These are phyloP conservation scores for Myotis lucifugus DNA, from an alignment of 2,113 vertebrate genomes.

Conservation along the genomic window DNA sequence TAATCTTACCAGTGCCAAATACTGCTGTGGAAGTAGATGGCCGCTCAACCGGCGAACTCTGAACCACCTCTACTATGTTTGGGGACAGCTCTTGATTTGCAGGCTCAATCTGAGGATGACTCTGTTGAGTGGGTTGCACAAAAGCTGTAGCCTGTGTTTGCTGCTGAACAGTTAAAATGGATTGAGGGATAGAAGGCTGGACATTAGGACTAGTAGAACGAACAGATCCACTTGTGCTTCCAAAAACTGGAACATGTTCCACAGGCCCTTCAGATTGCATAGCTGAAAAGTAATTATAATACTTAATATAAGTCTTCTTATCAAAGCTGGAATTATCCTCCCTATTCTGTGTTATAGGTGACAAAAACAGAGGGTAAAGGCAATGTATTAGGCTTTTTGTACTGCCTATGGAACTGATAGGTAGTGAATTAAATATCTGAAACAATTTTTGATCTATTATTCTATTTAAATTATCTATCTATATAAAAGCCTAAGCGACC, in stretches of 20 bases:
- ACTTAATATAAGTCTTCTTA: not conserved
- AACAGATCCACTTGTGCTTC: constrained; percentile 96
- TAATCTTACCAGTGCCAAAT: constrained; percentile 91
- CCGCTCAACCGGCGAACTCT: constrained; percentile 93
- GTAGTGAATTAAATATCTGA: not conserved
- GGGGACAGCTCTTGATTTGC: constrained; percentile 90
- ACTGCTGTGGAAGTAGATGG: constrained; percentile 94
- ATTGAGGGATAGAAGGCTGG: constrained; percentile 91
- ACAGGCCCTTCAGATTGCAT: constrained; percentile 94
- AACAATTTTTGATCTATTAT: not conserved
- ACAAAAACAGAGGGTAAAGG: not conserved
- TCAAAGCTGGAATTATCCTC: not conserved
- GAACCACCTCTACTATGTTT: constrained; percentile 90
- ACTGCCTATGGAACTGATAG: not conserved
- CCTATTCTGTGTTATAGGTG: not conserved
- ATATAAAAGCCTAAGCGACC: not conserved
- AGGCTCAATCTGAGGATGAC: constrained; percentile 90
- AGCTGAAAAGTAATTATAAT: constrained; percentile 82
- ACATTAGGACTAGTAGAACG: constrained; percentile 98
- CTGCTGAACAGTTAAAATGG: constrained; percentile 93
- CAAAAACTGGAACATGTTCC: constrained; percentile 96
- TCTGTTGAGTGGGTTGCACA: constrained; percentile 98
- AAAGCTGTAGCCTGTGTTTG: constrained; percentile 96
- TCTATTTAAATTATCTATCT: not conserved
- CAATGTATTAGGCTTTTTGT: not conserved